Evolutionary conservation across 2,113 vertebrate species (phyloP), one percentile per base, ranked within the genome.

Genomic region (Tetrax tetrax): DNA sequence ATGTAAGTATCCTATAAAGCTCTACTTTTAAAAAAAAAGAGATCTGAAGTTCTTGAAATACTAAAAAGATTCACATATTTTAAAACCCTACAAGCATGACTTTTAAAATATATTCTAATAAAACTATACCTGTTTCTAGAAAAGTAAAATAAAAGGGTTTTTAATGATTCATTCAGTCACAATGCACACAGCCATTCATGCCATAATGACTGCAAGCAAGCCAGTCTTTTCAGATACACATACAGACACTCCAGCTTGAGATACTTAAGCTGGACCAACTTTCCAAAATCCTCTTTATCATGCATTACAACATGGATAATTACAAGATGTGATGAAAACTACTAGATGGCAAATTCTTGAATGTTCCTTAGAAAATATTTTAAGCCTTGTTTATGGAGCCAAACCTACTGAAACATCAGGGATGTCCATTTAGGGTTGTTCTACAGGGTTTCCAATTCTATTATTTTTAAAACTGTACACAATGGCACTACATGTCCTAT

Each of bases 381-480:
- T 90, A 41, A 74, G 19, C 12, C 7, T 50, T 29, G 6, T 35
- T 89, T 35, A 23, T 12, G 27, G 18, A 80, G 7, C 11, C 16
- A 68, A 53, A 51, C 2, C 12, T 64, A 63, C 12, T 37, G 35
- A 69, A 83, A 60, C 12, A 60, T 9, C 33, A 69, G 6, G 2
- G 7, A 2, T 60, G 12, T 18, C n/a, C 50, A 15, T 69, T 79
- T 35, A 24, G 13, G 14, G 6, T 11, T 48, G 15, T 35, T 72
- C 50, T 31, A 57, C 2, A 25, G 6, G 10, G 12, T 53, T 85
- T 61, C n/a, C 16, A 71, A 48, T 45, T 41, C 14, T 14, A 5
- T 9, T 14, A 2, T 47, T 76, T 68, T 27, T 0, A 12, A 47
- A 53, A n/a, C 7, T 3, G 3, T 27, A 41, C 2, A 5, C 6